phyloP scores from a whole-genome alignment of 1,140 invertebrate species.

The Glossosoma conforme region DNA sequence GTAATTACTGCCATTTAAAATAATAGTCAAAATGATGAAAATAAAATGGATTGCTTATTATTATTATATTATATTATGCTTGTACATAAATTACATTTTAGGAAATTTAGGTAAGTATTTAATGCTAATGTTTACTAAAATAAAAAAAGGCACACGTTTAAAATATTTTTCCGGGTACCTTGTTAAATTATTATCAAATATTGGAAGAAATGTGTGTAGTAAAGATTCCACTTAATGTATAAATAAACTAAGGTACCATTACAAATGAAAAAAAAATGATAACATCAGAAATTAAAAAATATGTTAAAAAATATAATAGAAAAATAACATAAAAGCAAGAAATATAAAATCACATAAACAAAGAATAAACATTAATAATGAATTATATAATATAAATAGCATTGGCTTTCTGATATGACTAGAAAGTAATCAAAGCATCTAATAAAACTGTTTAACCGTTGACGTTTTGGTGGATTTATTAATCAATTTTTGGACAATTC shows the following conservation, averaged over 20 bases:
- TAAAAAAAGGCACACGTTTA: neutral
- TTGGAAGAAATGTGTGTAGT: neutral
- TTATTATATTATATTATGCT: neutral
- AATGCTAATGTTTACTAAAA: neutral
- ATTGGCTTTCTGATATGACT: neutral
- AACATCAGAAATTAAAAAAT: neutral
- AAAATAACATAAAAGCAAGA: neutral
- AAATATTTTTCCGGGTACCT: neutral
- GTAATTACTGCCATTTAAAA: too few species aligned
- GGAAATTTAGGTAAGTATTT: neutral
- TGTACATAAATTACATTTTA: neutral
- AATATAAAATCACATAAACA: neutral
- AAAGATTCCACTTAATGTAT: neutral
- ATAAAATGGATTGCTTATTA: too few species aligned
- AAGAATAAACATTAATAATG: neutral
- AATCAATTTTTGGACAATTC: too few species aligned
- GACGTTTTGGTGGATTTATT: too few species aligned
- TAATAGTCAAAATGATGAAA: too few species aligned
- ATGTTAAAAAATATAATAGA: neutral
- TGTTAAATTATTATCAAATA: constrained; percentile 1
- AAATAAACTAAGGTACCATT: neutral
- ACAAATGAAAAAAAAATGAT: neutral
- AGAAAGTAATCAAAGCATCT: neutral
- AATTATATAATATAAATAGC: neutral
- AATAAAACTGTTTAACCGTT: neutral